These are phyloP conservation scores for Geotria australis DNA, from an alignment of 2,797 vertebrate genomes.

Conservation along the genomic window DNA sequence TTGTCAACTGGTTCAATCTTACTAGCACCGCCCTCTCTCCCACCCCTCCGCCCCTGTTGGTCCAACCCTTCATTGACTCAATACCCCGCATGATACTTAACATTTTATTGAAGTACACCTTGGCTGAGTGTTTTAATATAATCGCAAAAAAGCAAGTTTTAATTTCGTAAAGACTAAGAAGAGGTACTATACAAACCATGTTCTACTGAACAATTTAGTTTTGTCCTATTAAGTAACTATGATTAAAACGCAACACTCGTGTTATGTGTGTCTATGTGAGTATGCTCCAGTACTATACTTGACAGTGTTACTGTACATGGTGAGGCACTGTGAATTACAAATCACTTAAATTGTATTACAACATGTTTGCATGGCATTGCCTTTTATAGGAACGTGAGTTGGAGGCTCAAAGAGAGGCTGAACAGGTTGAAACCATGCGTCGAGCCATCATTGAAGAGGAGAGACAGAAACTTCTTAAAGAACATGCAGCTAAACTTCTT, in stretches of 20 bases:
- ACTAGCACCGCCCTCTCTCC: too few species aligned
- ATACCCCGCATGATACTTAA: too few species aligned
- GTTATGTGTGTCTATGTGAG: neutral
- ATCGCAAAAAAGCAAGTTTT: too few species aligned
- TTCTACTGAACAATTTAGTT: neutral
- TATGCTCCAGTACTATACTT: neutral
- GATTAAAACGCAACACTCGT: neutral
- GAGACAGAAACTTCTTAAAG: slow-evolving; percentile 40
- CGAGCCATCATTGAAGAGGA: slow-evolving; percentile 54
- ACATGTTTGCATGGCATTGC: neutral
- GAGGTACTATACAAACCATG: too few species aligned
- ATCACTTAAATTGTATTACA: too few species aligned
- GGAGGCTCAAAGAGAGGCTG: slow-evolving; percentile 23
- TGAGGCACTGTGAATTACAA: too few species aligned
- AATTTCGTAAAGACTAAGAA: too few species aligned
- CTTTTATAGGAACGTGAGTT: slow-evolving; percentile 27
- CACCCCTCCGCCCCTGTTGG: too few species aligned
- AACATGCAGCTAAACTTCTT: slow-evolving; percentile 38
- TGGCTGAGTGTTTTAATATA: too few species aligned
- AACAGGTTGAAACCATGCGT: slow-evolving; percentile 18
- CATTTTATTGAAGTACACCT: too few species aligned
- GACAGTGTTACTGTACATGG: neutral
- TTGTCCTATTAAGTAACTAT: neutral
- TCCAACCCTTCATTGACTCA: too few species aligned
- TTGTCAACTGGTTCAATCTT: too few species aligned